Evolutionary conservation across 2,113 vertebrate species (phyloP), one percentile per base, ranked within the genome.

Genomic region (Vulpes ferrilata): DNA sequence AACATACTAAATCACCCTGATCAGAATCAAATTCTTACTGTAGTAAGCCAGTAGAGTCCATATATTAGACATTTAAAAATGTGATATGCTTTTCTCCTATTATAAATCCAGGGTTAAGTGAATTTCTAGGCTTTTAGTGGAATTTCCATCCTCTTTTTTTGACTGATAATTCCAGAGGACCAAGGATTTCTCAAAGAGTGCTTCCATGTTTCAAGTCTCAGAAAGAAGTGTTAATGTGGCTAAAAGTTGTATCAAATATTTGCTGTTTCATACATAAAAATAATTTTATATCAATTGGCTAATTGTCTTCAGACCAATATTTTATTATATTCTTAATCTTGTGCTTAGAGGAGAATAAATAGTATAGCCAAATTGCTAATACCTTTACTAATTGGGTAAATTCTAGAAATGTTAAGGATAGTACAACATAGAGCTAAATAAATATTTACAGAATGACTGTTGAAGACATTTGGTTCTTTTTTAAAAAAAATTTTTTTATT

Each of bases 11-110:
- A 69, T 93, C 20, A 81, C 10, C 35, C 5, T 53, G 30, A 62
- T 74, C 74, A 90, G 32, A 88, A 95, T 55, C 8, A 88, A 80
- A 76, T 88, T 96, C 55, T 95, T 88, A 65, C 53, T 67, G 0
- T 79, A 79, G 57, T 65, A 93, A 91, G 16, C 8, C 30, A 78
- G 11, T 27, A n/a, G 35, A 95, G 53, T 17, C 23, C 23, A 60
- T 57, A 30, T 53, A 19, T 69, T 87, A 71, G 51, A 87, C 2
- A 90, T 93, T 95, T 80, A 10, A 85, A 73, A 90, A 38, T 71
- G 11, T 48, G 43, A 16, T 85, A 64, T 85, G 5, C 27, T 81
- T 85, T 94, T 84, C 10, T 94, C 0, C 1, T 80, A 17, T 64
- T 88, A 90, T 55, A 94, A 91, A 19, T 17, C 8, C 16, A 65